Conservation (phyloP, 2,113 vertebrate genomes). For the Sigmodon hispidus region DNA sequence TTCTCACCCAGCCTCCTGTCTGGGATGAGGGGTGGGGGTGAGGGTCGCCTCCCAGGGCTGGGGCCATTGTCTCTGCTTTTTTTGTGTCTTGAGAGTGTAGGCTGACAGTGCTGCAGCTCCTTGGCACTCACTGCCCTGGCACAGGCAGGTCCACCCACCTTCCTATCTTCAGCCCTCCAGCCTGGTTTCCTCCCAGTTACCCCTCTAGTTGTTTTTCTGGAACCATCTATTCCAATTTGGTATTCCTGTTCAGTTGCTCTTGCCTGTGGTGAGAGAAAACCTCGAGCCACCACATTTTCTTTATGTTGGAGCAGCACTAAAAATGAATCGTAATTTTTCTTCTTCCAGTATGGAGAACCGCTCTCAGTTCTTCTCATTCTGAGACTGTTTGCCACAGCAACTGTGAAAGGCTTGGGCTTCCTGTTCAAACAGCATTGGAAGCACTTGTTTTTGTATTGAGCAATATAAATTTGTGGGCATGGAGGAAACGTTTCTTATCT, state of each 20-base stretch:
- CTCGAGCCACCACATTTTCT: background rate
- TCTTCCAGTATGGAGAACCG: background rate
- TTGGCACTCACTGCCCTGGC: background rate
- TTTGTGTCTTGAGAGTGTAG: too few species aligned
- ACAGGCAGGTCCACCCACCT: background rate
- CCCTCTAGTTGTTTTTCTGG: background rate
- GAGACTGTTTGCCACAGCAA: background rate
- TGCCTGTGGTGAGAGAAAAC: background rate
- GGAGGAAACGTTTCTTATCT: constrained; percentile 67
- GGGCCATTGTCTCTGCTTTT: background rate
- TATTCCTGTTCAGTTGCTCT: background rate
- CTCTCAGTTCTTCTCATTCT: background rate
- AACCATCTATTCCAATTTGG: background rate
- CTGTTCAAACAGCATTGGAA: background rate
- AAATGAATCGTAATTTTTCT: background rate
- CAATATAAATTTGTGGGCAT: constrained; percentile 9
- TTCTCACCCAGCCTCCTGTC: too few species aligned
- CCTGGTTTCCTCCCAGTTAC: background rate
- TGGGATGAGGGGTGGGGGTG: too few species aligned
- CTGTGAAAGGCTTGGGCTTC: background rate
- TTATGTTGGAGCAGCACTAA: background rate
- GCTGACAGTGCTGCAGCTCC: rapidly evolving
- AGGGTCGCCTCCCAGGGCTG: background rate
- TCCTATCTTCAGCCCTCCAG: rapidly evolving
- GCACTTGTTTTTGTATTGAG: constrained; percentile 50